phyloP scores from a whole-genome alignment of 2,797 vertebrate genomes.

The Eulemur mongoz region DNA sequence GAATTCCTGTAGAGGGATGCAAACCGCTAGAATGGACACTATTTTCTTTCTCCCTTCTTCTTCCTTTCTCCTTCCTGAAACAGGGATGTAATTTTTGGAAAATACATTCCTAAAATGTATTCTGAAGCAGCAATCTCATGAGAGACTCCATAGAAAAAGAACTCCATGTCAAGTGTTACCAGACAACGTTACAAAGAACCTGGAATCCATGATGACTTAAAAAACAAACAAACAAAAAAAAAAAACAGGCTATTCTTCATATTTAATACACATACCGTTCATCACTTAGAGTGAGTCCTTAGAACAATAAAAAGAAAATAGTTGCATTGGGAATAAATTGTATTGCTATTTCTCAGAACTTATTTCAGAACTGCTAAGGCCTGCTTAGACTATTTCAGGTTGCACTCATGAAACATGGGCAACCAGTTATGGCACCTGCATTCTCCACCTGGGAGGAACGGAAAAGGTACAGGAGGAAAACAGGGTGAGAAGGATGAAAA shows the following conservation, averaged over 20 bases:
- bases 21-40: background rate
- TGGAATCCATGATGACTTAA: background rate
- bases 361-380: background rate
- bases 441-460: background rate
- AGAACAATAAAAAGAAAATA: background rate
- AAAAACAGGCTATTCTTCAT: background rate
- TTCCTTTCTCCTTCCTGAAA: background rate
- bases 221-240: too few species aligned
- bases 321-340: background rate
- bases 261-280: background rate
- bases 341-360: background rate
- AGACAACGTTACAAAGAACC: background rate
- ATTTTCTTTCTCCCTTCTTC: background rate
- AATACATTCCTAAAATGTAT: background rate
- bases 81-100: background rate
- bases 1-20: background rate
- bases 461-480: background rate
- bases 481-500: background rate
- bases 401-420: background rate
- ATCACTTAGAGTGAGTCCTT: background rate
- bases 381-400: background rate
- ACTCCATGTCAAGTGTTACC: background rate
- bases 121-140: background rate
- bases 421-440: background rate
- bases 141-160: background rate